Base-by-base conservation (phyloP, 2,113 vertebrate genomes). In the Mellivora capensis region DNA sequence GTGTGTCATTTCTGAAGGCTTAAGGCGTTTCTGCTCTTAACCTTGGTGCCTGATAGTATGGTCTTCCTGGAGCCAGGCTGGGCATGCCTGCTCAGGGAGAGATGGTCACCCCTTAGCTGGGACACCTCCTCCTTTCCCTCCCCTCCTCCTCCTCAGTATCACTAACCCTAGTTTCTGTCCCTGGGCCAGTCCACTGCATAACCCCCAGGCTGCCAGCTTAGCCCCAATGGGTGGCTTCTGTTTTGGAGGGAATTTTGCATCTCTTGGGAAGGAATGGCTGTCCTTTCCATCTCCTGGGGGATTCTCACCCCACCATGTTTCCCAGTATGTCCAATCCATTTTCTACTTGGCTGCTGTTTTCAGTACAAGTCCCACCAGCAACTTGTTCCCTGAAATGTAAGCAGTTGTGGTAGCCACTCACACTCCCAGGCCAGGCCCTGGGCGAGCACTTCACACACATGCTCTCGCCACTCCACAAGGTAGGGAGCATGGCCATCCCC, bases 1-100 rank as follows among this genome's bases (percentile, higher is more conserved):
- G 14, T 44, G 34, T 62, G 39, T 79, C 4, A 31, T 39, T 88
- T 47, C 42, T 29, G 62, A 47, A 88, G 31, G n/a, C 20, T n/a
- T n/a, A n/a, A n/a, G n/a, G n/a, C n/a, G n/a, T n/a, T n/a, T n/a
- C n/a, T 6, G 18, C 64, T 54, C 42, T n/a, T 18, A 67, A 42
- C 49, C 42, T 0, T 4, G 7, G 52, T 17, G 17, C 42, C 71
- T 23, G 4, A 49, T 0, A 34, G 54, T 8, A 1, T 27, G 23
- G 44, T 87, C 83, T 82, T 80, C 25, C 39, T 3, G 7, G 77
- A 18, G 47, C 86, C 11, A 27, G 37, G 27, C 52, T 42, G 12
- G 31, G 14, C 2, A 0, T 15, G 49, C 49, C 81, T 42, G 29
- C 23, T 2, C 44, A 20, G 34, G 42, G 76, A 88, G 71, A 44